Conservation (phyloP, 2,888 invertebrate species). For the Machimus rusticus region DNA sequence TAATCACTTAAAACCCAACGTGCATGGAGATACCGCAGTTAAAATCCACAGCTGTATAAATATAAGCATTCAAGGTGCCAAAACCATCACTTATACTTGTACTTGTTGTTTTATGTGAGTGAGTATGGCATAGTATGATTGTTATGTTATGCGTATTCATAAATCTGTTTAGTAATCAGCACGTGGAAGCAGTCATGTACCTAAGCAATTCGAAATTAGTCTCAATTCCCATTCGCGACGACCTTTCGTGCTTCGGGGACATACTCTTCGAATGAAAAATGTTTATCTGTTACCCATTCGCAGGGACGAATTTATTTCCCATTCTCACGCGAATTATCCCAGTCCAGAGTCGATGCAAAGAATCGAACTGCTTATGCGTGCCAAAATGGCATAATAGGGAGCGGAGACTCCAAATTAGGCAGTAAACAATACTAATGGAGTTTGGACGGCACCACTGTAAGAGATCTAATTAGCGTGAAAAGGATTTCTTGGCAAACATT, state of each 20-base stretch:
- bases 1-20: background rate
- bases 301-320: background rate
- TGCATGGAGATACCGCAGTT: background rate
- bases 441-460: background rate
- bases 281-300: background rate
- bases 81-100: background rate
- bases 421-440: background rate
- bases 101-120: background rate
- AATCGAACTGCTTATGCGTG: slow-evolving; percentile 24
- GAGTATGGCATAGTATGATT: background rate
- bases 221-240: background rate
- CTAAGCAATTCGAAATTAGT: background rate
- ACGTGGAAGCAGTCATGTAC: background rate
- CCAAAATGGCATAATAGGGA: background rate
- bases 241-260: background rate
- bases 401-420: slow-evolving; percentile 1
- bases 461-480: background rate
- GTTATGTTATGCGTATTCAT: background rate
- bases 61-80: background rate
- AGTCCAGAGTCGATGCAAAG: background rate
- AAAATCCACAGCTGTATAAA: background rate
- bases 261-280: background rate
- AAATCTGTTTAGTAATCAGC: background rate
- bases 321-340: slow-evolving; percentile 1
- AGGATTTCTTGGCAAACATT: background rate